Conservation (phyloP, 2,113 vertebrate species). For the Mystacornis crossleyi region DNA sequence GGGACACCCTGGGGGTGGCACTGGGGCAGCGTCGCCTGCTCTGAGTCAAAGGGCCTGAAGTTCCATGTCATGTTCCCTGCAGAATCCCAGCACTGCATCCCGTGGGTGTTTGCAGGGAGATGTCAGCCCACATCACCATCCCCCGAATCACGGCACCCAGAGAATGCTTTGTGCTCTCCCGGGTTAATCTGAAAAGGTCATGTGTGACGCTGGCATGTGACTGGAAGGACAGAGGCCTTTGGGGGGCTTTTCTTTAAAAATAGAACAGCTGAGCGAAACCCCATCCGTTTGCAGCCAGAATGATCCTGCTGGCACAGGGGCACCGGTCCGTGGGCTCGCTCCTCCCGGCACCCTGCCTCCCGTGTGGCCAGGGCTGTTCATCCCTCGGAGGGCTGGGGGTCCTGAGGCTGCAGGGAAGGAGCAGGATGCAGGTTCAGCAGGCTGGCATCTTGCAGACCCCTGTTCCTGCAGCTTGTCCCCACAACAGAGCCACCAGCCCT, state of each 20-base stretch:
- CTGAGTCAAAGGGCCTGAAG: background rate
- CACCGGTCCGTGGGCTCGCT: rapidly evolving
- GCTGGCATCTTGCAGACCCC: rapidly evolving
- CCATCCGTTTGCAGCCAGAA: background rate
- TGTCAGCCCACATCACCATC: background rate
- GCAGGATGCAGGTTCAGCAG: background rate
- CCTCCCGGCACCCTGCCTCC: rapidly evolving
- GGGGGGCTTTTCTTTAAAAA: background rate
- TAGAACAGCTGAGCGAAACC: background rate
- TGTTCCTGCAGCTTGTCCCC: background rate
- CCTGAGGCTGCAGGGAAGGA: background rate
- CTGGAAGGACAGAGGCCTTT: background rate
- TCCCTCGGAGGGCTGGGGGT: background rate
- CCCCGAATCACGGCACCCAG: background rate
- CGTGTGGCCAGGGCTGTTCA: rapidly evolving
- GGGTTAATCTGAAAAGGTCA: background rate
- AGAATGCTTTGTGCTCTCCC: background rate
- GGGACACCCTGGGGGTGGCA: background rate
- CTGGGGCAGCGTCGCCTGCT: background rate
- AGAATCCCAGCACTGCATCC: background rate
- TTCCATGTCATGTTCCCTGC: rapidly evolving
- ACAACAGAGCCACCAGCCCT: background rate
- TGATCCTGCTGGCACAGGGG: rapidly evolving
- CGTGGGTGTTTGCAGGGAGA: background rate
- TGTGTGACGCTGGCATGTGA: background rate